These are phyloP conservation scores for Geotrupes spiniger DNA, from an alignment of 2,888 invertebrate genomes.

Conservation along the genomic window DNA sequence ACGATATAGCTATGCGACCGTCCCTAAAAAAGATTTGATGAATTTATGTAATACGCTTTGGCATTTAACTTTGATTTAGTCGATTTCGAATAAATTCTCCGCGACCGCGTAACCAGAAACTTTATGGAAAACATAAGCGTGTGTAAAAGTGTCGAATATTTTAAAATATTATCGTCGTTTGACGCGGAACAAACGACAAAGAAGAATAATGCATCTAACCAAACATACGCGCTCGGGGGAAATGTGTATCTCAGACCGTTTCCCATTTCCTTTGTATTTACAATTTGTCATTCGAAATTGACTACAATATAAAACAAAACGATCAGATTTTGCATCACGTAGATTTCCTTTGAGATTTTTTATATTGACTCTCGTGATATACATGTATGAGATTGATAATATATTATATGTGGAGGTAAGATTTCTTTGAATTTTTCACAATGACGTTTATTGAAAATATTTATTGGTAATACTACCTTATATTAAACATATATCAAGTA, in stretches of 20 bases:
- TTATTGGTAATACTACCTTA: too few relatives aligned
- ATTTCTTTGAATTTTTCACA: too few relatives aligned
- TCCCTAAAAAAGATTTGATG: too few relatives aligned
- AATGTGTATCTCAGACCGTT: conserved; percentile 38
- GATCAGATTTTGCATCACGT: conserved; percentile 37
- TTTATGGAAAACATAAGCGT: conserved; percentile 34
- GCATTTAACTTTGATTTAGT: too few relatives aligned
- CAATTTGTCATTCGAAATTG: conserved; percentile 43
- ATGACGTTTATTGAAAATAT: too few relatives aligned
- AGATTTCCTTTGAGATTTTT: not conserved
- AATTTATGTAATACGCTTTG: too few relatives aligned
- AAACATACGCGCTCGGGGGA: conserved; percentile 38
- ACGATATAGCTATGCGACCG: too few relatives aligned
- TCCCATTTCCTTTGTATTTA: conserved; percentile 38
- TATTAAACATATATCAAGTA: too few relatives aligned
- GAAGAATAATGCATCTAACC: conserved; percentile 37
- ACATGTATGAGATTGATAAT: too few relatives aligned
- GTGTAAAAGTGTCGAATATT: conserved; percentile 41
- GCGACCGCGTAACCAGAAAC: conserved; percentile 10
- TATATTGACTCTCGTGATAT: too few relatives aligned
- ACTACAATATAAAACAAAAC: conserved; percentile 44
- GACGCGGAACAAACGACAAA: conserved; percentile 39
- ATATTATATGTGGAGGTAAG: too few relatives aligned
- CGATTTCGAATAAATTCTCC: not conserved
- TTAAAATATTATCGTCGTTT: conserved; percentile 41